phyloP scores from a whole-genome alignment of 2,888 invertebrate species.

The Pemphredon lugubris region DNA sequence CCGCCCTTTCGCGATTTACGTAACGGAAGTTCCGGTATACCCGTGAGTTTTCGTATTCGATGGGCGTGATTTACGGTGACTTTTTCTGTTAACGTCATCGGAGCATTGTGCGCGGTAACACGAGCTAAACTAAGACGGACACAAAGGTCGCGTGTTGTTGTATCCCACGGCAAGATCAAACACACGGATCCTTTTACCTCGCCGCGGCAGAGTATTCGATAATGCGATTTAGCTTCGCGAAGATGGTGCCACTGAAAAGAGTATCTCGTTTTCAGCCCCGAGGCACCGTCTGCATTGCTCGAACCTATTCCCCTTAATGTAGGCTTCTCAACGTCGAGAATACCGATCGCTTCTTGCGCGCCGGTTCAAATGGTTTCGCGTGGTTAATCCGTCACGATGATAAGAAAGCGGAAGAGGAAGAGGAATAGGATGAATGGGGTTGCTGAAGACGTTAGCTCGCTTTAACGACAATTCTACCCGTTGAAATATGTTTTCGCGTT shows the following conservation, averaged over 20 bases:
- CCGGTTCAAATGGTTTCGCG: background rate
- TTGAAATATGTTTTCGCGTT: background rate
- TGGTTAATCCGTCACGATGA: background rate
- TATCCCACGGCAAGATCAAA: slow-evolving; percentile 11
- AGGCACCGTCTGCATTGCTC: slow-evolving; percentile 22
- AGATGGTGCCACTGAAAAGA: slow-evolving; percentile 16
- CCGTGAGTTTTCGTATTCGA: background rate
- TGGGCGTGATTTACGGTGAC: slow-evolving; percentile 20
- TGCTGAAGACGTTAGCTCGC: background rate
- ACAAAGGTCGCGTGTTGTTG: background rate
- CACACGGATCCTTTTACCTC: slow-evolving; percentile 2
- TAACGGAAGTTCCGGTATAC: background rate
- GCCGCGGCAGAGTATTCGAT: slow-evolving; percentile 13
- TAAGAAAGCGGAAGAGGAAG: background rate
- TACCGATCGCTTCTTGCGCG: slow-evolving; percentile 1
- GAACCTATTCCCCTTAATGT: background rate
- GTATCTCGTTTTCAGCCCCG: slow-evolving; percentile 6
- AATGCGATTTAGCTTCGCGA: slow-evolving; percentile 39
- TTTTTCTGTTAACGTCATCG: slow-evolving; percentile 3
- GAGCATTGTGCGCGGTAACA: background rate
- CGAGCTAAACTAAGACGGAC: background rate
- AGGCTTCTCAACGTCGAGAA: background rate
- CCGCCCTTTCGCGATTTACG: slow-evolving; percentile 8
- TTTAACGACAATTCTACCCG: background rate
- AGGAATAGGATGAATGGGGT: background rate